phyloP scores from a whole-genome alignment of 2,888 invertebrate genomes.

The Sipunculus nudus region DNA sequence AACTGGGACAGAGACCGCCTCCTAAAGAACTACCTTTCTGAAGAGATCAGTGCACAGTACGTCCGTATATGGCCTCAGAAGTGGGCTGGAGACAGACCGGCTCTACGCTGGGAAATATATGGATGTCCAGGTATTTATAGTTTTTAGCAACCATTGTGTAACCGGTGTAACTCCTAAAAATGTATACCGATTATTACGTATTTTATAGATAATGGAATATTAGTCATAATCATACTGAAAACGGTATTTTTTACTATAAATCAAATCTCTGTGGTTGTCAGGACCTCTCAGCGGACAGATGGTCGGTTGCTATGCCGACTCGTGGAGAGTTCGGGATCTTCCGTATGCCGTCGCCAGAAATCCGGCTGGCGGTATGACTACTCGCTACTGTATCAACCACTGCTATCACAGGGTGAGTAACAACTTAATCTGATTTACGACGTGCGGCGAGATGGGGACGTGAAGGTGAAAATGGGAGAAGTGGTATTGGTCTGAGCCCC shows the following conservation, averaged over 20 bases:
- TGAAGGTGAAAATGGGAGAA: too few species aligned
- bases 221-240: neutral
- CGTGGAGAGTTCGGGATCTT: neutral
- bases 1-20: conserved; percentile 1
- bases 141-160: neutral
- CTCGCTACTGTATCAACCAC: conserved; percentile 12
- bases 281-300: conserved; percentile 5
- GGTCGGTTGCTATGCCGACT: conserved; percentile 4
- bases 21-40: neutral
- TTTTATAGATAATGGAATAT: neutral
- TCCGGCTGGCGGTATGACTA: conserved; percentile 9
- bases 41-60: conserved; percentile 3
- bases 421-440: neutral
- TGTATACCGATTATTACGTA: neutral
- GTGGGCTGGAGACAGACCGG: neutral
- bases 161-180: neutral
- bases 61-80: conserved; percentile 7
- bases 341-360: neutral
- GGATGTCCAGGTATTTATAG: conserved; percentile 8
- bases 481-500: too few species aligned
- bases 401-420: conserved; percentile 6
- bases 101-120: conserved; percentile 7
- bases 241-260: neutral
- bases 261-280: neutral
- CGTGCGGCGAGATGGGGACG: too few species aligned